Conservation (phyloP, 1,140 invertebrate genomes). For the Cydia amplana region DNA sequence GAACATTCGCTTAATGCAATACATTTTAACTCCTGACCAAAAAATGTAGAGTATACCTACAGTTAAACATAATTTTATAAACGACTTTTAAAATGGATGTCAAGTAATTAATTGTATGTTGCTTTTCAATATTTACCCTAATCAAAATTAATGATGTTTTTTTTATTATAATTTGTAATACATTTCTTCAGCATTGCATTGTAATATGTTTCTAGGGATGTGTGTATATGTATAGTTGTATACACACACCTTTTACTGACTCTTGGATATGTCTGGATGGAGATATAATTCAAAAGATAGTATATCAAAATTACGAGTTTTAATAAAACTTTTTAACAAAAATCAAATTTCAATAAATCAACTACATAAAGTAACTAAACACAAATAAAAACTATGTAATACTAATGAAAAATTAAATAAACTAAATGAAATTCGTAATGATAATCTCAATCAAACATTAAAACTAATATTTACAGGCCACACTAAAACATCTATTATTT, state of each 20-base stretch:
- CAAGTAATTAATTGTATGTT: background rate
- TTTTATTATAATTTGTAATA: no score
- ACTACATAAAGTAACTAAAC: constrained; percentile 40
- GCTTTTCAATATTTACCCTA: background rate
- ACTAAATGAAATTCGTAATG: constrained; percentile 44
- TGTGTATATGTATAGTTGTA: background rate
- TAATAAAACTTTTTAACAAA: constrained; percentile 33
- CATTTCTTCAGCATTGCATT: background rate
- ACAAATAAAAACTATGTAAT: constrained; percentile 32
- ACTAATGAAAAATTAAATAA: constrained; percentile 37
- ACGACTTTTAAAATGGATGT: background rate
- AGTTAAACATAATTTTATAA: background rate
- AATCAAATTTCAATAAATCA: constrained; percentile 36
- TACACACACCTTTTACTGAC: background rate
- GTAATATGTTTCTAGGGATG: background rate
- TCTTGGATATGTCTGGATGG: background rate
- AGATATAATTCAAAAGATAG: constrained; percentile 23
- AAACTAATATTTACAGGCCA: constrained; percentile 21
- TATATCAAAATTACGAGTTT: constrained; percentile 14
- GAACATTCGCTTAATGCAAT: background rate
- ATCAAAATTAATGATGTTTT: background rate
- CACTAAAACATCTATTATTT: constrained; percentile 12
- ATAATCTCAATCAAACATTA: constrained; percentile 27
- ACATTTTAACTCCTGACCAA: background rate
- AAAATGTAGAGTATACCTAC: background rate